Evolutionary conservation across 2,797 vertebrate genomes (phyloP), one percentile per base, ranked within the genome.

Genomic region (Peromyscus aztecus): DNA sequence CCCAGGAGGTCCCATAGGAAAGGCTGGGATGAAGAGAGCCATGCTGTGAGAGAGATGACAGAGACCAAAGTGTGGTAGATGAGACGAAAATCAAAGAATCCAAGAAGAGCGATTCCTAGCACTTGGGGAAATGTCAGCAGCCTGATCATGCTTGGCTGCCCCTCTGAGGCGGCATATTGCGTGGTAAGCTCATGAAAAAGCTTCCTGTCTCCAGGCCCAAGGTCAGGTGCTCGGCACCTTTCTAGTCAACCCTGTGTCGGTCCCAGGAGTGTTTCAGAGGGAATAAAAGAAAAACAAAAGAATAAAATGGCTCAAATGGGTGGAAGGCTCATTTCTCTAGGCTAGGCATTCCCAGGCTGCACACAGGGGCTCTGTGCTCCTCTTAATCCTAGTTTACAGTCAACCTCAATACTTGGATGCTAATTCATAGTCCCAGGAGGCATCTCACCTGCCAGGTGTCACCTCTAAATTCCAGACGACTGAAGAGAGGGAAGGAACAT

Each of bases 181-280:
- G 21, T 3, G 23, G 46, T 17, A 27, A 93, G 31, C 43, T 61
- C 61, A 40, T 49, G 2, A 37, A 91, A 91, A 24, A 8, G 1
- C 2, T 6, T 31, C 24, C 29, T 21, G 88, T 82, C 21, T 59
- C 43, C 21, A 57, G 31, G 29, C 37, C 76, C n/a, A 31, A 75
- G 17, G 69, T 29, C 19, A 43, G 55, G 17, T 9, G 10, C 61
- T 31, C 2, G 0, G 10, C 49, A 34, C 21, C 43, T 24, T 43
- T 23, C 23, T 78, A 4, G 75, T 43, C 3, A 12, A 10, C 24
- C 5, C 3, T 0, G 7, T n/a, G 3, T 6, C 4, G 10, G 6
- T 55, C 59, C 82, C 69, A 46, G 65, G 78, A 71, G 65, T n/a
- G 5, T 4, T 37, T 93, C 27, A 21, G 11, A 37, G 40, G 43